These are phyloP conservation scores for Atta cephalotes DNA, from an alignment of 1,140 invertebrate species.

Conservation along the genomic window DNA sequence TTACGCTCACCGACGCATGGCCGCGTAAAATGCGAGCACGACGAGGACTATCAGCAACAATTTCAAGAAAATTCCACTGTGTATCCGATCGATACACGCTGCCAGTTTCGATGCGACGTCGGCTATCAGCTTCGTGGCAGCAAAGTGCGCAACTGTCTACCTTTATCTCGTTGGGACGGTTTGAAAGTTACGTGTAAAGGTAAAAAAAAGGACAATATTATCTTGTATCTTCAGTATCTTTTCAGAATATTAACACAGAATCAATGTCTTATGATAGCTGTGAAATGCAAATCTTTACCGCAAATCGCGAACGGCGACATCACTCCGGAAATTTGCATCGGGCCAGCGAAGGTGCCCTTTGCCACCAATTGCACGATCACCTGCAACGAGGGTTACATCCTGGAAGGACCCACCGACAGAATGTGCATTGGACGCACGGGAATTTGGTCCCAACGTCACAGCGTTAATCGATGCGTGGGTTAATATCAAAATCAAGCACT, in stretches of 20 bases:
- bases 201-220: constrained; percentile 73
- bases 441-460: constrained; percentile 85
- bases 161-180: constrained; percentile 90
- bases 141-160: constrained; percentile 89
- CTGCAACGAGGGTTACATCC: constrained; percentile 87
- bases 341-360: constrained; percentile 85
- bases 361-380: constrained; percentile 86
- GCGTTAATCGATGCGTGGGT: constrained; percentile 86
- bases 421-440: constrained; percentile 85
- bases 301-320: constrained; percentile 85
- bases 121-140: constrained; percentile 90
- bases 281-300: constrained; percentile 87
- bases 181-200: constrained; percentile 89
- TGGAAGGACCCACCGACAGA: constrained; percentile 85
- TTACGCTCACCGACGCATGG: constrained; percentile 88
- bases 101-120: constrained; percentile 89
- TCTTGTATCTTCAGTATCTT: neutral
- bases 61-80: constrained; percentile 65
- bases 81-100: constrained; percentile 88
- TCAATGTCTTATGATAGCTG: constrained; percentile 82
- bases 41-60: constrained; percentile 80
- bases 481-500: constrained; percentile 56
- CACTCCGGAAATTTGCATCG: constrained; percentile 85
- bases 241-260: neutral
- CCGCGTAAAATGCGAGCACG: constrained; percentile 87